These are phyloP conservation scores for Furcifer pardalis DNA, from an alignment of 2,797 vertebrate species.

Conservation along the genomic window DNA sequence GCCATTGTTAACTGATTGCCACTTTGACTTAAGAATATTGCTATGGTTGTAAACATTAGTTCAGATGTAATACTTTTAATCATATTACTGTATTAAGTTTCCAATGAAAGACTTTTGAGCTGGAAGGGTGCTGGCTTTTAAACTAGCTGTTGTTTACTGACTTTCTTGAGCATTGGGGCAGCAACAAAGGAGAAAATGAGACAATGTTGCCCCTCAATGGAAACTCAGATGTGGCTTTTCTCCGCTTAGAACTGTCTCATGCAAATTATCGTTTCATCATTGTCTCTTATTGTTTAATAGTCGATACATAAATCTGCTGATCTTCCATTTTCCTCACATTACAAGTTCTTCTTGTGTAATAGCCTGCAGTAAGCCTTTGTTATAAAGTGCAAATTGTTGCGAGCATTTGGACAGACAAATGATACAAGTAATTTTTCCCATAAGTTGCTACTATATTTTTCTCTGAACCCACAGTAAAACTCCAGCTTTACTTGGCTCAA, in stretches of 20 bases:
- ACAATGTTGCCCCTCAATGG: too few species aligned
- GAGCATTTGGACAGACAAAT: not conserved
- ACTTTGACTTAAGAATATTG: not conserved
- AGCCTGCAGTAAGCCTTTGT: not conserved
- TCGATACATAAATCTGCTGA: not conserved
- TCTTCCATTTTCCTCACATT: not conserved
- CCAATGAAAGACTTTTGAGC: not conserved
- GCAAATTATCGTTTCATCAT: not conserved
- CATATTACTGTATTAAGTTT: not conserved
- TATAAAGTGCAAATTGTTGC: not conserved
- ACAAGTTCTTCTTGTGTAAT: not conserved
- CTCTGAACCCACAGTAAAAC: conserved; percentile 49
- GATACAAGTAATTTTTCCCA: not conserved
- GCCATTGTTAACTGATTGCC: not conserved
- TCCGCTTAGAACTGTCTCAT: not conserved
- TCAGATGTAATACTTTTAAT: not conserved
- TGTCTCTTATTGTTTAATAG: not conserved
- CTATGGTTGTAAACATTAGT: not conserved
- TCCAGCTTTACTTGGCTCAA: conserved; percentile 38
- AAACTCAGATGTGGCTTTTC: not conserved
- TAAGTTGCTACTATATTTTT: conserved; percentile 44
- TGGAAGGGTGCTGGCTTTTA: not conserved
- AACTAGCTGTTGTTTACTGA: not conserved
- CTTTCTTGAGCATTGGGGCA: not conserved
- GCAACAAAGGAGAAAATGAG: not conserved